phyloP scores from a whole-genome alignment of 2,888 invertebrate species.

The Spatulosminthurus flaviceps region DNA sequence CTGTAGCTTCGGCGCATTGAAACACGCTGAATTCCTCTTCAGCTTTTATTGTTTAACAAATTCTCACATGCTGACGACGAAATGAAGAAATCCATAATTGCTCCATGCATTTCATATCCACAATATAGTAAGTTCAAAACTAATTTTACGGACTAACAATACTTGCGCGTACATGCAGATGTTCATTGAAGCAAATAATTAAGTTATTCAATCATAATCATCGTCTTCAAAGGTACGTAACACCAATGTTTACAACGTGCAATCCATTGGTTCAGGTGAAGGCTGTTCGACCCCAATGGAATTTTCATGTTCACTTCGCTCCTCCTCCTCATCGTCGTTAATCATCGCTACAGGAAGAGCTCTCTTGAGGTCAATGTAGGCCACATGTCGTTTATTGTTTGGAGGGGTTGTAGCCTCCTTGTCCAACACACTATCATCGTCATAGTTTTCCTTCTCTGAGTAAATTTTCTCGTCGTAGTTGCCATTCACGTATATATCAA shows the following conservation, averaged over 20 bases:
- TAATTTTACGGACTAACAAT: too few relatives aligned
- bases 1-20: too few relatives aligned
- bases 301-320: not conserved
- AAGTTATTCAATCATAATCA: too few relatives aligned
- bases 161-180: too few relatives aligned
- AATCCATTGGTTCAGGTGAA: conserved; percentile 41
- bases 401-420: not conserved
- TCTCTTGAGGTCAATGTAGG: conserved; percentile 39
- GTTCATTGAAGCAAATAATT: too few relatives aligned
- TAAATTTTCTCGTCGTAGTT: conserved; percentile 49
- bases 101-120: too few relatives aligned
- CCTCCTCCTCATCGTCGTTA: not conserved
- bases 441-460: conserved; percentile 49
- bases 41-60: too few relatives aligned
- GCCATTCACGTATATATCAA: conserved; percentile 45
- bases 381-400: not conserved
- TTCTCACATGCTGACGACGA: too few relatives aligned
- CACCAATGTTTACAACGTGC: conserved; percentile 25
- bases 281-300: not conserved
- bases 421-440: conserved; percentile 36
- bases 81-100: too few relatives aligned
- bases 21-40: too few relatives aligned
- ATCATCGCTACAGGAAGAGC: conserved; percentile 33
- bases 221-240: not conserved
- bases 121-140: too few relatives aligned